Conservation (phyloP, 2,888 invertebrate species). For the Lottia scabra region DNA sequence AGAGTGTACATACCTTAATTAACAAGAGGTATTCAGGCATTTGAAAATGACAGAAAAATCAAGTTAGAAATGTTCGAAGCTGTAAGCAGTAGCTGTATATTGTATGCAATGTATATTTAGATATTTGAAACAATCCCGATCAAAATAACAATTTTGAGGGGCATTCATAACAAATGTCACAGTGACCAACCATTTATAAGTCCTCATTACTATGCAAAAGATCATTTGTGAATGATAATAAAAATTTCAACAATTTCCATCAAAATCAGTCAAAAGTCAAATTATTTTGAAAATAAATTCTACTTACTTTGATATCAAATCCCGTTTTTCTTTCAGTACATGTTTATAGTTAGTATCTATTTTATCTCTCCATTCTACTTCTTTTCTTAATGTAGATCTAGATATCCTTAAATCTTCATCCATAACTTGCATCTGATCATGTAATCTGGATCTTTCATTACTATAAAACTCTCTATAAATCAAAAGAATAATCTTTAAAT, state of each 20-base stretch:
- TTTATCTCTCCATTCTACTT: conserved; percentile 59
- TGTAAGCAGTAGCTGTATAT: not conserved
- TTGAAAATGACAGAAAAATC: not conserved
- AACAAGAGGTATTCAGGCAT: not conserved
- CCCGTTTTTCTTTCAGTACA: conserved; percentile 56
- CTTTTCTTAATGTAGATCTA: conserved; percentile 50
- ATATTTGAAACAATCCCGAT: too few relatives aligned
- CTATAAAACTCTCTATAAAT: conserved; percentile 57
- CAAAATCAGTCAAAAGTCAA: not conserved
- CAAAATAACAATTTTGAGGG: too few relatives aligned
- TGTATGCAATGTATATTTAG: too few relatives aligned
- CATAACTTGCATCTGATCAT: conserved; percentile 54
- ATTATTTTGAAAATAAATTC: not conserved
- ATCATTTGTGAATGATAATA: too few relatives aligned
- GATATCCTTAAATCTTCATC: conserved; percentile 57
- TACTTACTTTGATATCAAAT: conserved; percentile 63
- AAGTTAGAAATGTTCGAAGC: not conserved
- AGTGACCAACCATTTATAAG: too few relatives aligned
- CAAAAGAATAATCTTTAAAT: conserved; percentile 12
- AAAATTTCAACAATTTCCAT: too few relatives aligned
- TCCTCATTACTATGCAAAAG: too few relatives aligned
- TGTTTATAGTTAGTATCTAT: conserved; percentile 59
- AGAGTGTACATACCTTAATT: not conserved
- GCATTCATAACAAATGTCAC: too few relatives aligned
- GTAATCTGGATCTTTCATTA: conserved; percentile 48